A percentile compares a stretch with the other conserved stretches of the same genome.
Evolutionary conservation across 2,888 invertebrate species (phyloP).

Genomic region (Chymomyza procnemis): DNA sequence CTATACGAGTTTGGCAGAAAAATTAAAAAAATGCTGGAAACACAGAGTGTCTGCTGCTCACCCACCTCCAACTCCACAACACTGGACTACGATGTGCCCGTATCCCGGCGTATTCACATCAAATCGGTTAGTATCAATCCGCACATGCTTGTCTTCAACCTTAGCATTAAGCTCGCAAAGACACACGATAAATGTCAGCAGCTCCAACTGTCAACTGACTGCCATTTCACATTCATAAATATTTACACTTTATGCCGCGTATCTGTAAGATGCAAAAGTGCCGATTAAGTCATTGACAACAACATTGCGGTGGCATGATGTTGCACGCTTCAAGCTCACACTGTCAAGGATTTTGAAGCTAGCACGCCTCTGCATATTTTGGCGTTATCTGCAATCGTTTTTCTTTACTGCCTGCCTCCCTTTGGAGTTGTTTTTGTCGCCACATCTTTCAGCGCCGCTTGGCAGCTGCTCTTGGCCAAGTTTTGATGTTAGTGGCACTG

Average conservation of each 20-base stretch:
- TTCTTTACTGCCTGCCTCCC: conserved; percentile 2
- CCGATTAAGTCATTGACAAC: conserved; percentile 60
- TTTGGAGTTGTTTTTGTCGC: conserved; percentile 14
- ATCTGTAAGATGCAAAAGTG: conserved; percentile 40
- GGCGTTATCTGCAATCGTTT: conserved; percentile 23
- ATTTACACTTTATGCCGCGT: conserved; percentile 41
- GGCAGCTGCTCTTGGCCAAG: background rate
- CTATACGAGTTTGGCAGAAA: conserved; percentile 3
- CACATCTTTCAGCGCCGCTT: conserved; percentile 23
- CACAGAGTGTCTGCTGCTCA: conserved; percentile 60
- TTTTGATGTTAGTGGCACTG: background rate
- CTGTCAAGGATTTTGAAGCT: conserved; percentile 33
- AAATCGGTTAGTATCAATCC: conserved; percentile 66
- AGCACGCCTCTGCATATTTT: conserved; percentile 4
- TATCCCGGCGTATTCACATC: conserved; percentile 71
- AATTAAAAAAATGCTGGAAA: conserved; percentile 70
- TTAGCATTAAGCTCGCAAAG: background rate
- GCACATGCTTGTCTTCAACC: conserved; percentile 17
- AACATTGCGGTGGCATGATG: conserved; percentile 26
- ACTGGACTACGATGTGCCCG: conserved; percentile 76
- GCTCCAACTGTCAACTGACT: conserved; percentile 4
- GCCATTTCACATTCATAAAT: conserved; percentile 41
- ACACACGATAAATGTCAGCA: conserved; percentile 17
- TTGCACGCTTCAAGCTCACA: conserved; percentile 10
- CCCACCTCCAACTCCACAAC: conserved; percentile 49